Evolutionary conservation across 2,888 invertebrate species (phyloP), one percentile per base, ranked within the genome.

Genomic region (Agonopterix subpropinquella): DNA sequence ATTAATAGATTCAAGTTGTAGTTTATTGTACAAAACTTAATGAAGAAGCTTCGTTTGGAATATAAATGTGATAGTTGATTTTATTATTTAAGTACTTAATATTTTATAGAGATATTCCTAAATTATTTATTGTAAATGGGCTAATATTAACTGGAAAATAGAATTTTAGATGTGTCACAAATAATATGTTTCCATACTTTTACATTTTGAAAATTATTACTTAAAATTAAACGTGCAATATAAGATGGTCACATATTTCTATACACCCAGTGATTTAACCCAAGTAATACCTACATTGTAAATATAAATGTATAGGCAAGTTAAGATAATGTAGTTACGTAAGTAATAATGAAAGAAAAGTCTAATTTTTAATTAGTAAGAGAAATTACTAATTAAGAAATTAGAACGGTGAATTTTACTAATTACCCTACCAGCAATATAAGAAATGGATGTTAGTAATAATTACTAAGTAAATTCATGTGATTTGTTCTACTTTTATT

Each of bases 1-100:
- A 44, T 50, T 51, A 53, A 49, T 51, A 28, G 28, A 28, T 28
- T 28, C 28, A 43, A 46, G 44, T 54, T 49, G 52, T 59, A 57
- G 57, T 37, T 58, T 54, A 61, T 68, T 82, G 81, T 84, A 83
- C 81, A 85, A 85, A 76, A 67, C 70, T 62, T 64, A 70, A 66
- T 65, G 66, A 70, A 74, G 77, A 80, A 72, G 81, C 84, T 86
- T 85, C 77, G 75, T 86, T 85, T 72, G 76, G 80, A 77, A 80
- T 63, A 64, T 88, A 82, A 86, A 87, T 88, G 88, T 88, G 87
- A 88, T 88, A 88, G 86, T 85, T 86, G 79, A 80, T 79, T 80
- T 77, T 83, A 70, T 70, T 70, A 78, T 77, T 78, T 84, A 82
- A 84, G 87, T 88, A 88, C 83, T 85, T 87, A 85, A 84, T 82